phyloP scores from a whole-genome alignment of 2,888 invertebrate species.

The Eledona agricola region DNA sequence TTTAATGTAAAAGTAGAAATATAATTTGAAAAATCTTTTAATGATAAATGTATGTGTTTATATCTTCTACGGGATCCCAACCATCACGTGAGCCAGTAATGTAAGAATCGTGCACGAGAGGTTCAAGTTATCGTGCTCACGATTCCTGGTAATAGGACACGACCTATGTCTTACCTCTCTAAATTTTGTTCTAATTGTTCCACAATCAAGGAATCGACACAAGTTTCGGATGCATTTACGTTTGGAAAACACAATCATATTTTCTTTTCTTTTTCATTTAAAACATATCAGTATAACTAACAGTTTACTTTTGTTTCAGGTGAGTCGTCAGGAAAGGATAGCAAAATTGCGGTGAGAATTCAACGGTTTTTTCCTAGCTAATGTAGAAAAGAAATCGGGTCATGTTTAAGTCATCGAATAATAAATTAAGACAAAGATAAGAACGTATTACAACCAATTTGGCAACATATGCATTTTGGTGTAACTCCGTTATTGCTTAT shows the following conservation, averaged over 20 bases:
- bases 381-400: too few species aligned
- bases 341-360: too few species aligned
- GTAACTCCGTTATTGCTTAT: too few species aligned
- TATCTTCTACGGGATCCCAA: slow-evolving; percentile 26
- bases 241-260: slow-evolving; percentile 4
- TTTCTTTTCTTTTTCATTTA: background rate
- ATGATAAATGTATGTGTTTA: slow-evolving; percentile 39
- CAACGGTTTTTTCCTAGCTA: too few species aligned
- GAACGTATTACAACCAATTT: too few species aligned
- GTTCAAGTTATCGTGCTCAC: slow-evolving; percentile 41
- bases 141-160: slow-evolving; percentile 42
- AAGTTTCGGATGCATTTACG: background rate
- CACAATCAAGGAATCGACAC: slow-evolving; percentile 27
- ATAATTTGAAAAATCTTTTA: slow-evolving; percentile 35
- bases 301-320: slow-evolving; percentile 33
- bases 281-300: slow-evolving; percentile 3
- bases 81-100: slow-evolving; percentile 40
- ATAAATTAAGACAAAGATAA: too few species aligned
- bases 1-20: slow-evolving; percentile 38
- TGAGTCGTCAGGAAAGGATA: too few species aligned
- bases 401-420: too few species aligned
- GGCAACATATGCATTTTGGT: too few species aligned
- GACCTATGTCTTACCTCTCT: slow-evolving; percentile 39
- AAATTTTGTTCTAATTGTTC: slow-evolving; percentile 42
- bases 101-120: slow-evolving; percentile 41